phyloP scores from a whole-genome alignment of 1,140 invertebrate species.

The Platyura marginata region DNA sequence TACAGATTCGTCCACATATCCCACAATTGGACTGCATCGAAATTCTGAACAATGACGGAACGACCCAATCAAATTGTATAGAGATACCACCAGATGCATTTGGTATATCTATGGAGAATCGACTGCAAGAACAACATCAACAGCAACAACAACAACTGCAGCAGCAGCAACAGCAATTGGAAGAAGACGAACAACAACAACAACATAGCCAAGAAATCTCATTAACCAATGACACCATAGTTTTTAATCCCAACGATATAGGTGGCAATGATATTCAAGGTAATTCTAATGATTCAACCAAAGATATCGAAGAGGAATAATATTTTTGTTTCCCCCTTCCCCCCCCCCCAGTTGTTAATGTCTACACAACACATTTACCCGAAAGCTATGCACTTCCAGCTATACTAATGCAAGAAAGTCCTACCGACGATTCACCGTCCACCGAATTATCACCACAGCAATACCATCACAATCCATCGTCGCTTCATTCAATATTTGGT shows the following conservation, averaged over 20 bases:
- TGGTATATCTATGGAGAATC: no score
- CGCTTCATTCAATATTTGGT: not conserved
- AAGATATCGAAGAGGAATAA: not conserved
- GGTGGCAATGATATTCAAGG: not conserved
- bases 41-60: conserved; percentile 7
- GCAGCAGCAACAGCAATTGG: not conserved
- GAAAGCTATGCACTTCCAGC: conserved; percentile 3
- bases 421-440: not conserved
- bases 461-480: not conserved
- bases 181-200: not conserved
- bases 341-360: not conserved
- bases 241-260: not conserved
- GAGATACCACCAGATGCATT: not conserved
- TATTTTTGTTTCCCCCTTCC: not conserved
- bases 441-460: not conserved
- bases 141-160: conserved; percentile 3
- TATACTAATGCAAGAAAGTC: conserved; percentile 4
- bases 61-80: not conserved
- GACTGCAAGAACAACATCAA: conserved; percentile 1
- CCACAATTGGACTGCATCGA: conserved; percentile 29
- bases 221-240: not conserved
- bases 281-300: not conserved
- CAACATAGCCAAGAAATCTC: not conserved
- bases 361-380: conserved; percentile 2
- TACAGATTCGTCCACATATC: conserved; percentile 37